Conservation (phyloP, 2,113 vertebrate genomes). For the Daubentonia madagascariensis region DNA sequence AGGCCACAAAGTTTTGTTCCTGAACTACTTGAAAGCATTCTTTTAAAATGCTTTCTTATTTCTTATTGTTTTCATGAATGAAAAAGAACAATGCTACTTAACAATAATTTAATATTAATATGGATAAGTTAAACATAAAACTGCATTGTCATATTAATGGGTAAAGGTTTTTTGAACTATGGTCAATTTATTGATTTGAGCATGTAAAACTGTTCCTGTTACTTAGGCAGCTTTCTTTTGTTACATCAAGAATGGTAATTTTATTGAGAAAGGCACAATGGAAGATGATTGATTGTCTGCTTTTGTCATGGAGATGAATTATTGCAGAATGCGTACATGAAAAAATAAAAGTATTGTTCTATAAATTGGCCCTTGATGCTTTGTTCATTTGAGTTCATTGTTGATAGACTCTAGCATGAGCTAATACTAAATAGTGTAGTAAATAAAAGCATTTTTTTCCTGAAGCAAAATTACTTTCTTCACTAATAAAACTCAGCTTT, state of each 20-base stretch:
- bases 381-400: constrained; percentile 79
- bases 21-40: constrained; percentile 33
- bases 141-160: constrained; percentile 77
- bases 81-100: constrained; percentile 39
- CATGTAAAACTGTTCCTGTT: constrained; percentile 69
- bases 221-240: constrained; percentile 79
- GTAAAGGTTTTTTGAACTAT: constrained; percentile 60
- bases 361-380: constrained; percentile 77
- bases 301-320: constrained; percentile 85
- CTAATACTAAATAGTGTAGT: constrained; percentile 74
- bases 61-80: constrained; percentile 42
- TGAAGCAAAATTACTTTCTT: constrained; percentile 75
- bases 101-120: constrained; percentile 73
- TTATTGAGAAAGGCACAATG: constrained; percentile 78
- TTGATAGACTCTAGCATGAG: constrained; percentile 63
- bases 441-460: constrained; percentile 78
- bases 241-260: constrained; percentile 79
- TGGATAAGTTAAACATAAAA: constrained; percentile 71
- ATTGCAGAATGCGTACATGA: constrained; percentile 68
- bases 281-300: constrained; percentile 82
- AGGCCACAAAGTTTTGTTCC: constrained; percentile 34
- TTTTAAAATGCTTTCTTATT: neutral
- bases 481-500: constrained; percentile 73
- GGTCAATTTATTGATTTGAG: constrained; percentile 81
- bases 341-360: constrained; percentile 78